Evolutionary conservation across 2,113 vertebrate genomes (phyloP).

Genomic region (Gymnorhina tibicen): DNA sequence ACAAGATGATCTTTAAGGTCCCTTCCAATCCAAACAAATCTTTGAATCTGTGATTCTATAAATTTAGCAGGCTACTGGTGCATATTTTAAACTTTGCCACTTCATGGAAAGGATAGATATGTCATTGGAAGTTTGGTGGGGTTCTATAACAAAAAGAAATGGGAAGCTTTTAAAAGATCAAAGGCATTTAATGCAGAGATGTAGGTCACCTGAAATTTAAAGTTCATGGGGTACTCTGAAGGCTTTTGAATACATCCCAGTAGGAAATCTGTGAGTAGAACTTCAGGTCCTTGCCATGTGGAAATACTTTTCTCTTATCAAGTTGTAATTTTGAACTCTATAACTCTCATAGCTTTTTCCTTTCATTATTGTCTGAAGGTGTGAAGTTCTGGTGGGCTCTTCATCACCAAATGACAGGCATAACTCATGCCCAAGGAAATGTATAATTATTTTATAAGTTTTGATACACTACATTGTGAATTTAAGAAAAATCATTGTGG

Average conservation of each 20-base stretch:
- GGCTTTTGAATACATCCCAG: not conserved
- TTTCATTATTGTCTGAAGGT: not conserved
- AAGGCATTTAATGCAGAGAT: not conserved
- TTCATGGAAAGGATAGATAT: not conserved
- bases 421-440: not conserved
- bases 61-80: not conserved
- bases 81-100: not conserved
- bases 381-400: not conserved
- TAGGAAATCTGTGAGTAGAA: not conserved
- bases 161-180: not conserved
- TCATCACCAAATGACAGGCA: not conserved
- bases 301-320: not conserved
- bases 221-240: not conserved
- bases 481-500: not conserved
- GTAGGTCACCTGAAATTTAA: conserved; percentile 4
- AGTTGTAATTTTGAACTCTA: not conserved
- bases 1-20: not conserved
- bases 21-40: not conserved
- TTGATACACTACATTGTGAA: not conserved
- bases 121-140: not conserved
- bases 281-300: not conserved
- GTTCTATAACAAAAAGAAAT: not conserved
- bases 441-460: not conserved
- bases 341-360: not conserved
- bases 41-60: not conserved